Evolutionary conservation across 2,113 vertebrate genomes (phyloP).

Genomic region (Hippocampus comes): DNA sequence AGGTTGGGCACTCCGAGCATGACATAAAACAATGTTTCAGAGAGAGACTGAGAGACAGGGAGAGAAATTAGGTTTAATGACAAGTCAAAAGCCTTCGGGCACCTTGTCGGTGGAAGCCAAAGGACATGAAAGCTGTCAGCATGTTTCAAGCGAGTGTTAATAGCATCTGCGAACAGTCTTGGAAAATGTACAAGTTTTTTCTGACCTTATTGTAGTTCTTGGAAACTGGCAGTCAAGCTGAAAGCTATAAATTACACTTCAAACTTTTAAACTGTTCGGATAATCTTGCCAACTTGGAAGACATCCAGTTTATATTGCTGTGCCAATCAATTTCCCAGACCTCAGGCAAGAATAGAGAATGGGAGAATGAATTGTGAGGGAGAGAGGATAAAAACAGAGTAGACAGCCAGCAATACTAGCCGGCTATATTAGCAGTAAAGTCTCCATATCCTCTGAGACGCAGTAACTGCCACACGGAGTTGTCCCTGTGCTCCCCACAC

Average conservation of each 20-base stretch:
- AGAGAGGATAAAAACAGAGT: constrained; percentile 2
- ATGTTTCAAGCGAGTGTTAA: background rate
- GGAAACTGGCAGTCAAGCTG: background rate
- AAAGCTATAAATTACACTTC: background rate
- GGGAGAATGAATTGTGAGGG: constrained; percentile 5
- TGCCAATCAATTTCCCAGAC: background rate
- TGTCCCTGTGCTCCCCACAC: background rate
- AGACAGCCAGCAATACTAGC: constrained; percentile 8
- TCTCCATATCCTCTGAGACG: constrained; percentile 2
- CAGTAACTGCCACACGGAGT: constrained; percentile 3
- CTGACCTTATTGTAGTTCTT: background rate
- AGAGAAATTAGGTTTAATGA: background rate
- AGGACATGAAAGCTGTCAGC: background rate
- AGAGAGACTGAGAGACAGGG: background rate
- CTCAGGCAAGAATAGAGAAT: background rate
- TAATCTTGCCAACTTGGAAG: background rate
- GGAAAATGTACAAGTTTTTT: background rate
- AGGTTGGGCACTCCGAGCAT: no score
- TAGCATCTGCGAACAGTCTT: background rate
- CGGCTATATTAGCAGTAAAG: constrained; percentile 13
- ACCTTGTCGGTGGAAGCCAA: background rate
- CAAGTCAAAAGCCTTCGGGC: background rate
- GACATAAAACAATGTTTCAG: background rate
- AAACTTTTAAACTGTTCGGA: background rate
- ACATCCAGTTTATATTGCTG: background rate